phyloP scores from a whole-genome alignment of 1,140 invertebrate species.

The Asobara japonica region DNA sequence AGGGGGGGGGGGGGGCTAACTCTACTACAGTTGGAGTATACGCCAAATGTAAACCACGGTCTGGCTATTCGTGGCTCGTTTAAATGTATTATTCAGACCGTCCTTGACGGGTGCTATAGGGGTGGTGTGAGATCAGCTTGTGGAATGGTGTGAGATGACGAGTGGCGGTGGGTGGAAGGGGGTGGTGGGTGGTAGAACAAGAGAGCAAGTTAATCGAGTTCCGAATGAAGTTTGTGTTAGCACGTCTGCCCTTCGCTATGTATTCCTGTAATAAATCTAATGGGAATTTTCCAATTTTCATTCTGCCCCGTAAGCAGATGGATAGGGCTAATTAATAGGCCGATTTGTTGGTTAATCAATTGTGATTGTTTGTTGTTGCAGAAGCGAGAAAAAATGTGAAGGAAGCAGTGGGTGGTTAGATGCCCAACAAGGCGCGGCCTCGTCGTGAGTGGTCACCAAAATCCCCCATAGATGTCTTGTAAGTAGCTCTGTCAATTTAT shows the following conservation, averaged over 20 bases:
- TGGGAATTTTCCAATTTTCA: not conserved
- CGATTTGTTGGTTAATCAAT: constrained; percentile 12
- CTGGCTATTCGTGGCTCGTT: constrained; percentile 27
- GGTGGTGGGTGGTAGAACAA: not conserved
- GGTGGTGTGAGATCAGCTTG: not conserved
- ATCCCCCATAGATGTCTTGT: constrained; percentile 60
- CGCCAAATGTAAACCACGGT: constrained; percentile 22
- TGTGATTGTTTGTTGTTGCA: constrained; percentile 37
- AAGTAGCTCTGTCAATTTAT: constrained; percentile 45
- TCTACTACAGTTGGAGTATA: constrained; percentile 16
- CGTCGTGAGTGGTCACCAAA: constrained; percentile 59
- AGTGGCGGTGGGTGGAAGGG: not conserved
- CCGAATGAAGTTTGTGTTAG: not conserved
- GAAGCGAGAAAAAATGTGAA: constrained; percentile 49
- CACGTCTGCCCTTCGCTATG: not conserved
- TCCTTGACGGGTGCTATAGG: constrained; percentile 14
- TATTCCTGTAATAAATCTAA: not conserved
- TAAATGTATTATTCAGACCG: constrained; percentile 28
- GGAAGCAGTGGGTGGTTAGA: constrained; percentile 42
- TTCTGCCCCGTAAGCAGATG: not conserved
- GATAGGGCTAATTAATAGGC: not conserved
- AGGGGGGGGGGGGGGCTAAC: not conserved
- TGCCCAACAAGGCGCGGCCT: constrained; percentile 58
- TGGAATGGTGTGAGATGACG: constrained; percentile 4
- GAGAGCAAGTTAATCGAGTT: constrained; percentile 18